Percentiles rank a stretch among this genome's conserved stretches.
Evolutionary conservation across 2,797 vertebrate genomes (phyloP).

Genomic region (Falco novaeseelandiae): DNA sequence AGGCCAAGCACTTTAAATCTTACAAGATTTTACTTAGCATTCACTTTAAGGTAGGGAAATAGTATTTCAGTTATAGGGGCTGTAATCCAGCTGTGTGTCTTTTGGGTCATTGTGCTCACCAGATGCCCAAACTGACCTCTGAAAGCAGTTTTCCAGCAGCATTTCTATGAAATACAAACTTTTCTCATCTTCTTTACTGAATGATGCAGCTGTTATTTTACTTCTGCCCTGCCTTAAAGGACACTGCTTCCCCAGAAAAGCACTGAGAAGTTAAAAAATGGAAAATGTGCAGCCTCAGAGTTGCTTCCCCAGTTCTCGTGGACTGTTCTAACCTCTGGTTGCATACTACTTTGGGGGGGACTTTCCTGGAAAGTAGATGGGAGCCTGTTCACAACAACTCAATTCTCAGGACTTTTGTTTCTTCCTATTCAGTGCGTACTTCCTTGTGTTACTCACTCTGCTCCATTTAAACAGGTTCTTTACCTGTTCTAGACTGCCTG

Average conservation of each 20-base stretch:
- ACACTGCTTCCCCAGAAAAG: background rate
- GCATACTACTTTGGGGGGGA: background rate
- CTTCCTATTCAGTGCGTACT: background rate
- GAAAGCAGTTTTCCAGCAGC: background rate
- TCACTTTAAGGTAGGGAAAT: background rate
- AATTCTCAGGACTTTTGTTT: background rate
- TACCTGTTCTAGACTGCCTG: background rate
- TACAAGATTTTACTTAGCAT: background rate
- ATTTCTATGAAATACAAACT: background rate
- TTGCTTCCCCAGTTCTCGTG: background rate
- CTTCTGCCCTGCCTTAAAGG: background rate
- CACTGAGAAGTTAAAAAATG: background rate
- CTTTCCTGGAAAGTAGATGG: background rate
- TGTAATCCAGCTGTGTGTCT: background rate
- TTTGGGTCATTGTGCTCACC: background rate
- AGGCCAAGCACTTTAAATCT: constrained; percentile 1
- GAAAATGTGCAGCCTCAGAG: background rate
- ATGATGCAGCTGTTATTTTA: background rate
- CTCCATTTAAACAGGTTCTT: background rate
- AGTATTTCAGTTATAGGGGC: background rate
- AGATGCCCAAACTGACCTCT: background rate
- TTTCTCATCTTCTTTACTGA: background rate
- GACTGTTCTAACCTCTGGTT: background rate
- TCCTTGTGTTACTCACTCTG: background rate
- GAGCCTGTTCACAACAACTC: background rate